These are phyloP conservation scores for Atethmia centrago DNA, from an alignment of 2,888 invertebrate genomes.

Conservation along the genomic window DNA sequence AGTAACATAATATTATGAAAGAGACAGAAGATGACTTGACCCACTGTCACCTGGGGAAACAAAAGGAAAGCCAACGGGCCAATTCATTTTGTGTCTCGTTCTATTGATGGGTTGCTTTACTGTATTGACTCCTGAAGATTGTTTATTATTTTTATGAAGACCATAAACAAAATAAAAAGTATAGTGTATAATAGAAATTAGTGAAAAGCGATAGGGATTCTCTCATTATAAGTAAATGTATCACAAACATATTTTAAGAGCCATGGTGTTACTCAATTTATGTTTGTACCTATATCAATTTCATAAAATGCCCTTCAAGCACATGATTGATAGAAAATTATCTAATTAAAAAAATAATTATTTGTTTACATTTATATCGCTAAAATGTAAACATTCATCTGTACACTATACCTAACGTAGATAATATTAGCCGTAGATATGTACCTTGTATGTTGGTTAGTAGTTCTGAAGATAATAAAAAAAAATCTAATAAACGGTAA, in stretches of 20 bases:
- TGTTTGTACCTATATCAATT: background rate
- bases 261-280: background rate
- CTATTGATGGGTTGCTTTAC: background rate
- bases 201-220: background rate
- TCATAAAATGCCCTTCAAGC: constrained; percentile 57
- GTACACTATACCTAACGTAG: constrained; percentile 71
- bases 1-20: too few relatives aligned
- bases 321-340: constrained; percentile 54
- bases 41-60: background rate
- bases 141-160: background rate
- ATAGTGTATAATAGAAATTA: background rate
- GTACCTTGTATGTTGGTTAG: constrained; percentile 81
- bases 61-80: background rate
- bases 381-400: constrained; percentile 67
- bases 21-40: constrained; percentile 2
- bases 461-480: constrained; percentile 81
- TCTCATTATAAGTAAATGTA: background rate
- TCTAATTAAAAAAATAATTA: constrained; percentile 24
- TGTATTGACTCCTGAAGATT: background rate
- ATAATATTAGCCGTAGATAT: constrained; percentile 79
- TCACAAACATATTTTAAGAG: constrained; percentile 14
- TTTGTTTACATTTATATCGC: constrained; percentile 65
- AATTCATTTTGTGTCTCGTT: constrained; percentile 12
- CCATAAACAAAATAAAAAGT: constrained; percentile 2
- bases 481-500: constrained; percentile 76